Conservation (phyloP, 2,888 invertebrate species). For the Polia nebulosa region DNA sequence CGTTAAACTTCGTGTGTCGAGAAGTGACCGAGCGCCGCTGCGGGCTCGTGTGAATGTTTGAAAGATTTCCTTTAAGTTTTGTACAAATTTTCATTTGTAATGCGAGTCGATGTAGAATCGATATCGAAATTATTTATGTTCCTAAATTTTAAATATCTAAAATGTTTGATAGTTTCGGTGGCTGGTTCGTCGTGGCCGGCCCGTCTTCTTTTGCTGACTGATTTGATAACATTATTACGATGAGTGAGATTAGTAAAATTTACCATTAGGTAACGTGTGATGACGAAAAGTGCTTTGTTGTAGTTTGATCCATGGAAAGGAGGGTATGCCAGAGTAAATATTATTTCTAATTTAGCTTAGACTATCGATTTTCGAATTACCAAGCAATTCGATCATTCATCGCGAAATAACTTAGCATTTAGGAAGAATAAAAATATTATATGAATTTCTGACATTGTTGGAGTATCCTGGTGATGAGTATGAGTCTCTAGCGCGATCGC, state of each 20-base stretch:
- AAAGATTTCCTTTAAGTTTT: conserved; percentile 65
- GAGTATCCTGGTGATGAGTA: conserved; percentile 76
- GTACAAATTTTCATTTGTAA: conserved; percentile 53
- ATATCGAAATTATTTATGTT: conserved; percentile 71
- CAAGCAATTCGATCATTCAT: conserved; percentile 90
- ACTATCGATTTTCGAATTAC: conserved; percentile 87
- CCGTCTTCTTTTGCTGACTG: conserved; percentile 81
- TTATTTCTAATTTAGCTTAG: conserved; percentile 87
- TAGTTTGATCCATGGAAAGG: conserved; percentile 81
- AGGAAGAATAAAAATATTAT: conserved; percentile 86
- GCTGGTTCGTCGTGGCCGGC: conserved; percentile 61
- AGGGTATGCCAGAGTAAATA: conserved; percentile 85
- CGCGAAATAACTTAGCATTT: conserved; percentile 89
- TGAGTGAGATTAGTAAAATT: conserved; percentile 88
- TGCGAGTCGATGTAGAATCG: conserved; percentile 47
- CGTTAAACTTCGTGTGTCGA: conserved; percentile 82
- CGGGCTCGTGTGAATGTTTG: conserved; percentile 78
- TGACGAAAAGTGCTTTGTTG: conserved; percentile 83
- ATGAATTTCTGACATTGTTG: conserved; percentile 81
- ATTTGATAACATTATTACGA: conserved; percentile 81
- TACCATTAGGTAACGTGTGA: conserved; percentile 85
- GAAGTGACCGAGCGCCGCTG: conserved; percentile 76
- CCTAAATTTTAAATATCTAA: conserved; percentile 75
- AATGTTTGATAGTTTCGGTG: conserved; percentile 52
- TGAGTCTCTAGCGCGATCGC: conserved; percentile 68